Evolutionary conservation across 2,113 vertebrate species (phyloP), one percentile per base, ranked within the genome.

Genomic region (Oryzias woworae): DNA sequence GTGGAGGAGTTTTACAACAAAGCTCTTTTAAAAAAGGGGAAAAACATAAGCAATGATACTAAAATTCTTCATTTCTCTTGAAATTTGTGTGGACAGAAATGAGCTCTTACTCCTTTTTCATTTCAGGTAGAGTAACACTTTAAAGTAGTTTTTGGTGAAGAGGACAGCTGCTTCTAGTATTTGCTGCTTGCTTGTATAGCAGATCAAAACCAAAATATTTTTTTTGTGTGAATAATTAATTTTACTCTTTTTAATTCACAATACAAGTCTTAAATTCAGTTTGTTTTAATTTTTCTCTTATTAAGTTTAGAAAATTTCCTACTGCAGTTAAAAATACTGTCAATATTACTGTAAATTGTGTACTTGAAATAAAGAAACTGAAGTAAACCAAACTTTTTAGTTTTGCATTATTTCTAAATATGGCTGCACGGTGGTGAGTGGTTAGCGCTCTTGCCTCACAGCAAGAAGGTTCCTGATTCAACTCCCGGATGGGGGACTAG

Each of bases 341-440:
- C 43, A 50, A 73, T 63, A 75, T 80, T 84, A 85, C 78, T 87
- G 86, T 82, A 71, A 78, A 78, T 58, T 23, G 15, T 67, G 66
- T 62, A 66, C 73, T 77, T 72, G n/a, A 73, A 89, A 89, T 85
- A 85, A 89, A 85, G 54, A 72, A 71, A 51, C 78, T 71, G 73
- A 77, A 28, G 18, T 66, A 62, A 77, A 36, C 73, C 28, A 47
- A 71, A 50, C 54, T 52, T 54, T 71, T 52, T 81, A 0, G 8
- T 36, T 10, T 36, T 36, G 36, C 10, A 36, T 36, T 36, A 36
- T 36, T 36, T 36, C 36, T 36, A 36, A 36, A 20, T 20, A 20
- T 20, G 20, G 20, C 20, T 20, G 20, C 20, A 20, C 20, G 1
- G 20, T 20, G 20, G 20, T 20, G 20, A 20, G 20, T 20, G 20